Base-by-base conservation (phyloP, 2,797 vertebrate genomes). In the Dendrocincla fuliginosa region DNA sequence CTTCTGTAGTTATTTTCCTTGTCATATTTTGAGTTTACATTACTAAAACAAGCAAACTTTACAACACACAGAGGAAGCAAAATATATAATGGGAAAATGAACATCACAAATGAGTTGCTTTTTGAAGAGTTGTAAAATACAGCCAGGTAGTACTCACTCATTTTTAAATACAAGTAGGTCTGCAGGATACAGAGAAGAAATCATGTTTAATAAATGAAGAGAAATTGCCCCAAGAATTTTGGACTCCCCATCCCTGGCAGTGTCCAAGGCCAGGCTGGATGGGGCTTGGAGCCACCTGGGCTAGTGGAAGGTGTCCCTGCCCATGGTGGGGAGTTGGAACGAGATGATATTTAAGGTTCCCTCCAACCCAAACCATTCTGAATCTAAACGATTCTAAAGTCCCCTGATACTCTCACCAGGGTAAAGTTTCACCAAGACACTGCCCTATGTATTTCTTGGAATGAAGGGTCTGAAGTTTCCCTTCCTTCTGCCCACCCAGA, bases 391-490 rank as follows among this genome's bases (percentile, higher is more conserved):
- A 17, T 41, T 20, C 4, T 0, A 11, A 70, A 83, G 2, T 7
- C n/a, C 33, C 55, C 22, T 74, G 23, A 32, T 67, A 46, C 50
- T 63, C 17, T 4, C 13, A 4, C 2, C 1, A 1, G 16, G 25
- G 10, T 23, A 22, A 74, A 59, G 44, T 18, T 10, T 76, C 35
- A 35, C 30, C 50, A 19, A 23, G 16, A 27, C 18, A 1, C 16
- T 42, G 56, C 25, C 23, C 10, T 3, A 2, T 0, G 0, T 3
- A 11, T 32, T 50, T 16, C 32, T 28, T 28, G 6, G 2, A 2
- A 35, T 3, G 19, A 69, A 11, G 3, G 0, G 1, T 24, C 25
- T 49, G 49, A 60, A 46, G 73, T n/a, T 77, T 8, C 35, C 15
- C 11, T 7, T 67, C 25, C 32, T 2, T 3, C 27, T 19, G 55